Base-by-base conservation (phyloP, 2,888 invertebrate species). In the Brenthis hecate region DNA sequence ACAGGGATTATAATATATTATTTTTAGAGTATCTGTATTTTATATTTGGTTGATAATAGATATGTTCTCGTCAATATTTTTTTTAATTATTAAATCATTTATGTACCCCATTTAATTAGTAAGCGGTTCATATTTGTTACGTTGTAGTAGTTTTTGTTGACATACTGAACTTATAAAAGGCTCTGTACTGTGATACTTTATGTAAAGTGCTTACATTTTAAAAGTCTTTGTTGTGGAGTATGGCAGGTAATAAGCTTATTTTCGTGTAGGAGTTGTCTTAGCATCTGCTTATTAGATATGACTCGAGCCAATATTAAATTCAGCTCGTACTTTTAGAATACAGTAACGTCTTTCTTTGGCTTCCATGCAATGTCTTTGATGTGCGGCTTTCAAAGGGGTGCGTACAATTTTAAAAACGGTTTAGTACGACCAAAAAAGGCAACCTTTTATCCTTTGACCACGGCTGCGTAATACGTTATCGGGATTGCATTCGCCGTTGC, bases 361-460 rank as follows among this genome's bases (percentile, higher is more conserved):
- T 65, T 63, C 53, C 43, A 60, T 70, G 66, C 71, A 61, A 71
- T 68, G 74, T 79, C 82, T 85, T 85, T 86, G 82, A 87, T 85
- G 79, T 81, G 73, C 72, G 73, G 54, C 73, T 79, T 74, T 83
- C 82, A 86, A 84, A 85, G 81, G 81, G 82, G 81, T 80, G 80
- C 78, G 80, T 83, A 78, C 77, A 81, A 74, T 80, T 83, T 78
- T 78, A 80, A 81, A 83, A 67, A 87, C 85, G 71, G 66, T 71
- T 81, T 82, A 80, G 79, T 81, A 80, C 77, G 76, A 78, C 77
- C 77, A 79, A 82, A 84, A 83, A 80, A 80, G 78, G 78, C 75
- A 73, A 75, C 77, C 79, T 82, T 84, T 81, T 81, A 84, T 83
- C 89, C 86, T 90, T 89, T 89, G 87, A 88, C 83, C 78, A 84